phyloP scores from a whole-genome alignment of 1,140 invertebrate species.

The Zaprionus africanus region DNA sequence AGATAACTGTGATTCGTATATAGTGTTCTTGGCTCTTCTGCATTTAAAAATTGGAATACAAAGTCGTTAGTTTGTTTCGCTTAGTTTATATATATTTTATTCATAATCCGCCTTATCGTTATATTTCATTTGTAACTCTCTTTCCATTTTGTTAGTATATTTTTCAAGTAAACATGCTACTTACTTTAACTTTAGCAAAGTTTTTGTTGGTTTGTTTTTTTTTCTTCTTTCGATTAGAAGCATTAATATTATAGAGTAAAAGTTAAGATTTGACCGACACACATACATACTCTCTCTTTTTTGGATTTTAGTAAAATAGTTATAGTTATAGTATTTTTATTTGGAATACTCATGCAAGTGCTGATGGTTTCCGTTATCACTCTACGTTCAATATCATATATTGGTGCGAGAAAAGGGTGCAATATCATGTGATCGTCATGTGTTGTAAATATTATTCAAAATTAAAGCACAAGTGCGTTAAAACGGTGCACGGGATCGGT shows the following conservation, averaged over 20 bases:
- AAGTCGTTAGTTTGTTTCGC: constrained; percentile 27
- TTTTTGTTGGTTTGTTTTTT: constrained; percentile 40
- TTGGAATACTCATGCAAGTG: constrained; percentile 31
- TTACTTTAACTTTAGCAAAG: constrained; percentile 65
- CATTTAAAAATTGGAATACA: not conserved
- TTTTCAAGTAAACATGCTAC: constrained; percentile 68
- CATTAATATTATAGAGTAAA: constrained; percentile 59
- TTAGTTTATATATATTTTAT: constrained; percentile 44
- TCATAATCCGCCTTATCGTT: constrained; percentile 51
- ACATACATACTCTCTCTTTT: constrained; percentile 63
- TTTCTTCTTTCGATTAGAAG: constrained; percentile 42
- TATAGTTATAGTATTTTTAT: constrained; percentile 31
- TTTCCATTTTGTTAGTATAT: constrained; percentile 46
- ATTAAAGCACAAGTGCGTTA: constrained; percentile 39
- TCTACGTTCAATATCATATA: constrained; percentile 79
- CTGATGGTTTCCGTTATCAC: constrained; percentile 57
- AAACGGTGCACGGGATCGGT: constrained; percentile 18
- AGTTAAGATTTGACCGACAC: constrained; percentile 54
- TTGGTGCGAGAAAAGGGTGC: constrained; percentile 79
- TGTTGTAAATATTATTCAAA: constrained; percentile 25
- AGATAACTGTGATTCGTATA: not conserved
- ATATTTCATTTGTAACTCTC: constrained; percentile 34
- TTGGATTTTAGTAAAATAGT: constrained; percentile 63
- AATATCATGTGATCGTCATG: constrained; percentile 29
- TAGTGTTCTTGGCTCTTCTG: not conserved